phyloP scores from a whole-genome alignment of 2,888 invertebrate genomes.

The Spatulosminthurus flaviceps region DNA sequence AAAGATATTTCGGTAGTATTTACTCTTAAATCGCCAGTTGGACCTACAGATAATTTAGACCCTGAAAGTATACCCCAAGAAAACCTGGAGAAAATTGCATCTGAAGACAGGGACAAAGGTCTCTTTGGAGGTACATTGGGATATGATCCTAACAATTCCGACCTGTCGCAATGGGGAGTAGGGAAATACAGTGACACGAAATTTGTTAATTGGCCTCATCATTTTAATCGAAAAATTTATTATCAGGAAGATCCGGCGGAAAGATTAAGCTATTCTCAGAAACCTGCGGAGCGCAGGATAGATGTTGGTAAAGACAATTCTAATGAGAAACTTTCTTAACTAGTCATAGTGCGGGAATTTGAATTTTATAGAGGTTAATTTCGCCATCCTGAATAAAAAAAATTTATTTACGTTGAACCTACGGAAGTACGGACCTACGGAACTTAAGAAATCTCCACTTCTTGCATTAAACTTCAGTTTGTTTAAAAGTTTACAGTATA shows the following conservation, averaged over 20 bases:
- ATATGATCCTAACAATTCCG: conserved; percentile 51
- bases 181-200: conserved; percentile 55
- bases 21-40: conserved; percentile 75
- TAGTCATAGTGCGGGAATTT: too few relatives aligned
- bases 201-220: conserved; percentile 63
- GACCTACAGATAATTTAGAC: conserved; percentile 63
- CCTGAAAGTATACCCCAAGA: conserved; percentile 41
- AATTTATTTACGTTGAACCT: too few relatives aligned
- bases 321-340: too few relatives aligned
- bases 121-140: conserved; percentile 37
- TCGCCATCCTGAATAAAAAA: too few relatives aligned
- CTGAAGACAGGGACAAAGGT: conserved; percentile 36
- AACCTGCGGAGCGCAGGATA: neutral
- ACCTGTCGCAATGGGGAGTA: conserved; percentile 59
- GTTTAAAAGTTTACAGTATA: too few relatives aligned
- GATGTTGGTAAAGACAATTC: neutral
- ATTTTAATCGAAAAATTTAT: conserved; percentile 40
- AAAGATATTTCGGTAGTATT: conserved; percentile 82
- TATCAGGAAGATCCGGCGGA: neutral
- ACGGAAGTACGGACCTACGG: too few relatives aligned
- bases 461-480: too few relatives aligned
- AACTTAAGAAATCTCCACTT: too few relatives aligned
- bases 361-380: too few relatives aligned
- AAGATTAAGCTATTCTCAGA: neutral
- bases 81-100: conserved; percentile 8